A percentile compares a stretch with the other conserved stretches of the same genome.
Conservation (phyloP, 2,888 invertebrate species). For the Rhagophthalmus giganteus region DNA sequence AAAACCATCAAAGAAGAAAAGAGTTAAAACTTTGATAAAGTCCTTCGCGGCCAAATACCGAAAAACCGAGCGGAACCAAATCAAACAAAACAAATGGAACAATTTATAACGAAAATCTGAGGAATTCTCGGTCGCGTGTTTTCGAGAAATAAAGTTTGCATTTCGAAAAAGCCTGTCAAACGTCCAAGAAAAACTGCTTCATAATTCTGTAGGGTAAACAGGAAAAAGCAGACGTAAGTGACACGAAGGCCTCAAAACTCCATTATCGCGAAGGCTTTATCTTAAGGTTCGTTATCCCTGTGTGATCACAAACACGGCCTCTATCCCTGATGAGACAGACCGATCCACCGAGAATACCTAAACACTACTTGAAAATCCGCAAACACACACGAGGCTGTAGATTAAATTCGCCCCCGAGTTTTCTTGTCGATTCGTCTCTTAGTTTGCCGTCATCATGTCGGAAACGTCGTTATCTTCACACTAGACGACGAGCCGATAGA, state of each 20-base stretch:
- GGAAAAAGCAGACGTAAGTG: constrained; percentile 34
- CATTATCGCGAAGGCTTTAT: constrained; percentile 38
- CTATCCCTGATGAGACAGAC: constrained; percentile 51
- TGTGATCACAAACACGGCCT: constrained; percentile 45
- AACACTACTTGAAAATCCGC: constrained; percentile 57
- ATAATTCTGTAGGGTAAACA: constrained; percentile 19
- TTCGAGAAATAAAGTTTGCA: not conserved
- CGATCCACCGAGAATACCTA: constrained; percentile 53
- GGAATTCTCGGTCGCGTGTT: constrained; percentile 18
- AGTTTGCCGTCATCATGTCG: constrained; percentile 53
- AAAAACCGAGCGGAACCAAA: constrained; percentile 31
- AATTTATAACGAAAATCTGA: constrained; percentile 33
- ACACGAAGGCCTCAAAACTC: constrained; percentile 36
- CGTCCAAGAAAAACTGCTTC: constrained; percentile 11
- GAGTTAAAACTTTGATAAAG: constrained; percentile 45
- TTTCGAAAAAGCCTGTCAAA: constrained; percentile 4
- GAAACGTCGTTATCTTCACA: constrained; percentile 55
- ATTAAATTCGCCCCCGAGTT: constrained; percentile 53
- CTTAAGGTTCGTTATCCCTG: constrained; percentile 46
- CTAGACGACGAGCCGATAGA: constrained; percentile 49
- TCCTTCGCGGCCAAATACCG: constrained; percentile 36
- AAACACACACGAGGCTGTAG: constrained; percentile 51
- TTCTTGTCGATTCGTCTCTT: constrained; percentile 54
- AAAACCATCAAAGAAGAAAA: constrained; percentile 50
- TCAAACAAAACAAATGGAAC: constrained; percentile 37